A percentile compares a stretch with the other conserved stretches of the same genome.
phyloP scores from a whole-genome alignment of 2,113 vertebrate genomes.

The Hydropotes inermis region DNA sequence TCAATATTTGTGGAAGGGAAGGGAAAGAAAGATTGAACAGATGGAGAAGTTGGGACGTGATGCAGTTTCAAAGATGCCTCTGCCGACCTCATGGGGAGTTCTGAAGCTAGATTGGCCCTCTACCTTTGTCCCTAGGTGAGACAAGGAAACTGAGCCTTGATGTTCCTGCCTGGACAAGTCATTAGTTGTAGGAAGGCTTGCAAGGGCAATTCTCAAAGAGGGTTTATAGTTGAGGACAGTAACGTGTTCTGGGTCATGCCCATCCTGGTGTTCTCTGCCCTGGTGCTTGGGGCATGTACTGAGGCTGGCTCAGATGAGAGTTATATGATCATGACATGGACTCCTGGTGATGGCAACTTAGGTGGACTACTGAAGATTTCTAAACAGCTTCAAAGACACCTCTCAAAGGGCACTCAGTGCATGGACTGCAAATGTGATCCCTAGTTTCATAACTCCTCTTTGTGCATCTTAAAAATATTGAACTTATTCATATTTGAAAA shows the following conservation, averaged over 20 bases:
- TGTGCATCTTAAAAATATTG: background rate
- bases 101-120: background rate
- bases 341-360: background rate
- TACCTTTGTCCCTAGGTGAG: background rate
- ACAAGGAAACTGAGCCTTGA: background rate
- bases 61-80: background rate
- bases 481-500: background rate
- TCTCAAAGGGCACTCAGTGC: background rate
- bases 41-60: rapidly evolving
- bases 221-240: background rate
- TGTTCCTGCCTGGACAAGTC: background rate
- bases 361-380: background rate
- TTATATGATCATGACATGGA: background rate
- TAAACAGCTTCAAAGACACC: background rate
- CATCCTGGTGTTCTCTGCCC: rapidly evolving
- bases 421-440: background rate
- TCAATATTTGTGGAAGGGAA: background rate
- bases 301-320: background rate
- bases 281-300: background rate
- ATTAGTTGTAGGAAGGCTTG: background rate
- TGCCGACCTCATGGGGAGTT: background rate
- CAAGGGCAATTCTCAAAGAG: background rate
- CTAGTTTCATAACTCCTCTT: background rate
- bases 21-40: background rate
- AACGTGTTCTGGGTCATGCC: no score